phyloP scores from a whole-genome alignment of 2,113 vertebrate genomes.

The Coturnix japonica region DNA sequence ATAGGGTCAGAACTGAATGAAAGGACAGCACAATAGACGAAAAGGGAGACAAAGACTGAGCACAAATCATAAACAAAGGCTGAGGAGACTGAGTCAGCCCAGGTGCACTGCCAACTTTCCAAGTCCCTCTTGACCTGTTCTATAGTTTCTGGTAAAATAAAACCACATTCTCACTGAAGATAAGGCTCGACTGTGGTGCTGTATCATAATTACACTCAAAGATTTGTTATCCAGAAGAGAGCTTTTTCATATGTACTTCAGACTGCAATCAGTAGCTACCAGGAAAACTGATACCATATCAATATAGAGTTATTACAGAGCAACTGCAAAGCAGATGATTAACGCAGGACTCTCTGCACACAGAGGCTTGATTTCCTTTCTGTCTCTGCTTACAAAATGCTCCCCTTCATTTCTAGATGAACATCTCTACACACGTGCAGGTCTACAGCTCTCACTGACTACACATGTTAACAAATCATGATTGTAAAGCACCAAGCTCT shows the following conservation, averaged over 20 bases:
- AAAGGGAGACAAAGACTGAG: neutral
- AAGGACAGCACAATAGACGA: neutral
- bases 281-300: neutral
- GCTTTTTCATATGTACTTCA: neutral
- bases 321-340: neutral
- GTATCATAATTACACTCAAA: neutral
- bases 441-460: neutral
- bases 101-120: neutral
- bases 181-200: neutral
- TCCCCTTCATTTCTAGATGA: neutral
- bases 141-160: neutral
- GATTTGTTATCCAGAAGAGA: neutral
- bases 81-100: neutral
- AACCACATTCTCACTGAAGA: neutral
- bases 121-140: neutral
- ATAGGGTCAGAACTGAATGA: neutral
- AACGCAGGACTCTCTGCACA: accelerated
- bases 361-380: neutral
- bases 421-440: accelerated
- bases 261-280: neutral
- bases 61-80: accelerated
- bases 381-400: neutral
- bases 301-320: neutral
- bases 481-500: accelerated
- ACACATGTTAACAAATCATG: neutral